phyloP scores from a whole-genome alignment of 2,888 invertebrate species.

The Drosophila setosimentum region DNA sequence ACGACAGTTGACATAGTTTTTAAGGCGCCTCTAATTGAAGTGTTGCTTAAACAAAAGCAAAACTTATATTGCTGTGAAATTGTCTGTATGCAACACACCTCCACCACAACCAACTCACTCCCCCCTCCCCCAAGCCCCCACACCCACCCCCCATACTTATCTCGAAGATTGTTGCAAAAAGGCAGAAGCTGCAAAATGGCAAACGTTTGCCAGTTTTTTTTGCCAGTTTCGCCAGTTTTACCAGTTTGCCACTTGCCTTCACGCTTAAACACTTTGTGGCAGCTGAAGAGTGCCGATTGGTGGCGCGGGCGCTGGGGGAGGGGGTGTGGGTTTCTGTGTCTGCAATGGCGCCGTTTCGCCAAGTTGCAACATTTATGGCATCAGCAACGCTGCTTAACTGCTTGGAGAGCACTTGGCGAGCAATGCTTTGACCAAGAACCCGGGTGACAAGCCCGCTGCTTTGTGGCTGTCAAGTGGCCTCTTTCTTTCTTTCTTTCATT shows the following conservation, averaged over 20 bases:
- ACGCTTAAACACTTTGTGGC: conserved; percentile 60
- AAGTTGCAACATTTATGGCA: conserved; percentile 74
- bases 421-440: conserved; percentile 76
- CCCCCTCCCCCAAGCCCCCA: background rate
- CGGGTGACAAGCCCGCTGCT: conserved; percentile 79
- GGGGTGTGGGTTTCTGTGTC: conserved; percentile 14
- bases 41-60: conserved; percentile 81
- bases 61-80: conserved; percentile 79
- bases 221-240: conserved; percentile 14
- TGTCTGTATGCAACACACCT: conserved; percentile 48
- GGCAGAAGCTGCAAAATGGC: conserved; percentile 50
- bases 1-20: conserved; percentile 73
- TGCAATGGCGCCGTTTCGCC: conserved; percentile 41
- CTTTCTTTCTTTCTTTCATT: conserved; percentile 5
- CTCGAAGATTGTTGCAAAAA: conserved; percentile 32
- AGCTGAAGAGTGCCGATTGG: conserved; percentile 5
- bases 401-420: conserved; percentile 72
- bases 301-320: background rate
- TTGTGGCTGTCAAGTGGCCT: conserved; percentile 77
- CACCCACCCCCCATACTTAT: conserved; percentile 3
- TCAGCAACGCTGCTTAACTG: conserved; percentile 72
- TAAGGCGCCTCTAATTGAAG: conserved; percentile 76
- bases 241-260: conserved; percentile 54
- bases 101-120: background rate
- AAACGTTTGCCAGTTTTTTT: conserved; percentile 55